These are phyloP conservation scores for Drosophila prolongata DNA, from an alignment of 2,888 invertebrate species.

Conservation along the genomic window DNA sequence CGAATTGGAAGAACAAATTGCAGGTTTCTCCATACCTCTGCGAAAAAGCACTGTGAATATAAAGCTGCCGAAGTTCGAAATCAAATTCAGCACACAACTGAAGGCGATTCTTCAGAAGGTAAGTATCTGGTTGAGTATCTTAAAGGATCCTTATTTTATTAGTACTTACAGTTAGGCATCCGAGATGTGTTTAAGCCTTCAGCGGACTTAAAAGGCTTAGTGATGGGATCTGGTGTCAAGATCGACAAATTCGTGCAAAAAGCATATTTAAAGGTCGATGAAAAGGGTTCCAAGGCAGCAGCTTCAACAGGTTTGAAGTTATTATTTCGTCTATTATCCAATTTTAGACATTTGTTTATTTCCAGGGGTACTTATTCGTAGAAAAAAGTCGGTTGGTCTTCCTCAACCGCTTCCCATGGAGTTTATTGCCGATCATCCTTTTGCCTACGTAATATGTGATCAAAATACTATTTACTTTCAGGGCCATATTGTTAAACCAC, in stretches of 20 bases:
- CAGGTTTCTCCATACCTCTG: neutral
- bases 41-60: constrained; percentile 79
- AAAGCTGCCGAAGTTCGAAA: constrained; percentile 90
- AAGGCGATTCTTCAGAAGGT: constrained; percentile 9
- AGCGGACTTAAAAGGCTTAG: constrained; percentile 87
- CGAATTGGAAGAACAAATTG: neutral
- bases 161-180: neutral
- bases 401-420: neutral
- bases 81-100: constrained; percentile 37
- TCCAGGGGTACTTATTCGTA: neutral
- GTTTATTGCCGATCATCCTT: constrained; percentile 4
- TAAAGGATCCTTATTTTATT: neutral
- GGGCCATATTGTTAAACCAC: neutral
- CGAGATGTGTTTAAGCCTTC: neutral
- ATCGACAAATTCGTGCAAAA: constrained; percentile 88
- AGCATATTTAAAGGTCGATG: constrained; percentile 93
- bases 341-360: neutral
- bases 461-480: constrained; percentile 1
- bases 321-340: too few relatives aligned
- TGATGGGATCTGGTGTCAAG: constrained; percentile 75
- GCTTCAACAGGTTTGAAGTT: constrained; percentile 87
- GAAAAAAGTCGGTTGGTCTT: neutral
- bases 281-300: constrained; percentile 93
- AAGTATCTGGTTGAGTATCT: constrained; percentile 34
- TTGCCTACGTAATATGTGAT: constrained; percentile 1